These are phyloP conservation scores for Hypomecis punctinalis DNA, from an alignment of 2,888 invertebrate genomes.

Conservation along the genomic window DNA sequence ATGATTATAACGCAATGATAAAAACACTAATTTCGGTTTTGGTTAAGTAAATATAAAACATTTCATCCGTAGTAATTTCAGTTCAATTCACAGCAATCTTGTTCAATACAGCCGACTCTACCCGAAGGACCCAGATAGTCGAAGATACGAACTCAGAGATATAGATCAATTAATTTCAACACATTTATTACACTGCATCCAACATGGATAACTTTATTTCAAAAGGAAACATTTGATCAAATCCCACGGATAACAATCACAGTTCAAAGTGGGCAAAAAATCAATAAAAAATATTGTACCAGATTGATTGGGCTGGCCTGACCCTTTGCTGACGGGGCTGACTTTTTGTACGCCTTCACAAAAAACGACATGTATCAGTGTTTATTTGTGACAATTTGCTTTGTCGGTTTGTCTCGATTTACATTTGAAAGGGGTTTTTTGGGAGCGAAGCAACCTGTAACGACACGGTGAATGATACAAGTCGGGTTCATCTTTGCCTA, in stretches of 20 bases:
- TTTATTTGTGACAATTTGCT: slow-evolving; percentile 86
- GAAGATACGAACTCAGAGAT: background rate
- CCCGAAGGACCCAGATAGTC: background rate
- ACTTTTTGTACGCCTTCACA: slow-evolving; percentile 77
- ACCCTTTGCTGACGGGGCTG: slow-evolving; percentile 76
- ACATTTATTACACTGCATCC: slow-evolving; percentile 19
- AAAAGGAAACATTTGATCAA: slow-evolving; percentile 60
- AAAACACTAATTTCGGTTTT: no score
- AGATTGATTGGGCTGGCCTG: slow-evolving; percentile 83
- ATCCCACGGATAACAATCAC: slow-evolving; percentile 76
- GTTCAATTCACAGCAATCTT: no score
- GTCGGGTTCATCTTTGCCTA: slow-evolving; percentile 61
- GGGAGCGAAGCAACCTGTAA: slow-evolving; percentile 76
- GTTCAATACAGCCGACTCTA: no score
- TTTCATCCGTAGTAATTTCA: no score
- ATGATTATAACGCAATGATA: no score
- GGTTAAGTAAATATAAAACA: no score
- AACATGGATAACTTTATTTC: slow-evolving; percentile 16
- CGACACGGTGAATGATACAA: slow-evolving; percentile 82
- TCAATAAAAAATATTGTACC: slow-evolving; percentile 77
- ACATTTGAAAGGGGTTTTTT: slow-evolving; percentile 82
- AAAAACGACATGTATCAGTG: slow-evolving; percentile 81
- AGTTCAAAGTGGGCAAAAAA: slow-evolving; percentile 72
- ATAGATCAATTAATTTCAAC: slow-evolving; percentile 44
- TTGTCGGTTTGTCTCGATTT: slow-evolving; percentile 83